Base-by-base conservation (phyloP, 2,113 vertebrate genomes). In the Cyrtonyx montezumae region DNA sequence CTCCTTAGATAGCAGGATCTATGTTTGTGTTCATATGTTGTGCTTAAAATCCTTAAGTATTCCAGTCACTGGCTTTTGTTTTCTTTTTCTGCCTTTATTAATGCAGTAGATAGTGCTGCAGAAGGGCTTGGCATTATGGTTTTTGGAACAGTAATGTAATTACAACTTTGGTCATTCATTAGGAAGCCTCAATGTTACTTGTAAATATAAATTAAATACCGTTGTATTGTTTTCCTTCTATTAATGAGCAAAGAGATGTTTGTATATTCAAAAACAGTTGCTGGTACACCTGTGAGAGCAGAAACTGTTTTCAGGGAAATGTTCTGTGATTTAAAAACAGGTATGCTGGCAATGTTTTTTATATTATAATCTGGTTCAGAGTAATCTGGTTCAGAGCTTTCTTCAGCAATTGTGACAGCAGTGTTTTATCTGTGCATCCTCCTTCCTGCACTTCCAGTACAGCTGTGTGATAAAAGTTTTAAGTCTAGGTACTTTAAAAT, bases 141-240 rank as follows among this genome's bases (percentile, higher is more conserved):
- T 13, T 78, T 91, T 62, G 34, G 43, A 91, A 70, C 22, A 12
- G 51, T 79, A 28, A 45, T 45, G 7, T 83, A 91, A 88, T 87
- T 90, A 70, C 32, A 55, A 19, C 68, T 88, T 85, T 43, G 46
- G 79, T 90, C 51, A 28, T 77, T 53, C 23, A 23, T 77, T 37
- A 79, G 55, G 55, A 96, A 91, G 42, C 88, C 73, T 91, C 92
- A 86, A 70, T 43, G 8, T 7, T 59, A 90, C 49, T 63, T 77
- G 79, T 93, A 91, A 90, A 86, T 95, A 85, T 59, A 87, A 84
- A 93, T 93, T 95, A 91, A 87, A 75, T 89, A 25, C 43, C 62
- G 18, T 12, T 83, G 18, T 55, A 17, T 90, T 94, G 43, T 91
- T 87, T 89, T 84, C 66, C 49, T 90, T 70, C 86, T 78, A 63